Evolutionary conservation across 2,113 vertebrate species (phyloP).

Genomic region (Cyprinus carpio): DNA sequence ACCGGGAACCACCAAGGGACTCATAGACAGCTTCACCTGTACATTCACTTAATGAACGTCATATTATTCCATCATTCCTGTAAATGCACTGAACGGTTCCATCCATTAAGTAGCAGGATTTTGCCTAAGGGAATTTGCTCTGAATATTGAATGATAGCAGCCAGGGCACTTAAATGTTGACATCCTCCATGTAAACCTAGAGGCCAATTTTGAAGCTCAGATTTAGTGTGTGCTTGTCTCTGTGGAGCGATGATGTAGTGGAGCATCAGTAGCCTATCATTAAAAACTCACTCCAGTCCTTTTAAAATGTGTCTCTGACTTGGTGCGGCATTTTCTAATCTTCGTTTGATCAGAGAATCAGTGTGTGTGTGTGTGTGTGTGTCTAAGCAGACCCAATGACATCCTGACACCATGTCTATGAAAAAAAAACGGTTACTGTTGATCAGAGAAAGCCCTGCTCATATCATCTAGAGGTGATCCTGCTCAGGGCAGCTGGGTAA

Average conservation of each 20-base stretch:
- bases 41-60: constrained; percentile 45
- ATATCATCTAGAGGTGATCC: constrained; percentile 61
- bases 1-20: constrained; percentile 1
- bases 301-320: constrained; percentile 51
- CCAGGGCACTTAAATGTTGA: constrained; percentile 41
- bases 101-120: constrained; percentile 44
- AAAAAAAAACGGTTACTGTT: constrained; percentile 48
- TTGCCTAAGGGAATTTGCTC: constrained; percentile 37
- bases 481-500: constrained; percentile 66
- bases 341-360: constrained; percentile 38
- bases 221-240: constrained; percentile 16
- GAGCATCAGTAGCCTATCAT: constrained; percentile 53
- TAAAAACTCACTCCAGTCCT: constrained; percentile 50
- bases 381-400: constrained; percentile 58
- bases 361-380: constrained; percentile 45
- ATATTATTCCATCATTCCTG: constrained; percentile 38
- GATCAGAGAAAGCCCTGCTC: constrained; percentile 62
- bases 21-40: constrained; percentile 32
- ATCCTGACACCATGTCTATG: constrained; percentile 47
- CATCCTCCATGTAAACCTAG: constrained; percentile 43
- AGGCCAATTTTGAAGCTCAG: constrained; percentile 44
- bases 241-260: constrained; percentile 22
- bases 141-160: constrained; percentile 36
- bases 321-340: constrained; percentile 41
- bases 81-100: constrained; percentile 27